Base-by-base conservation (phyloP, 1,140 invertebrate species). In the Drosophila auraria region DNA sequence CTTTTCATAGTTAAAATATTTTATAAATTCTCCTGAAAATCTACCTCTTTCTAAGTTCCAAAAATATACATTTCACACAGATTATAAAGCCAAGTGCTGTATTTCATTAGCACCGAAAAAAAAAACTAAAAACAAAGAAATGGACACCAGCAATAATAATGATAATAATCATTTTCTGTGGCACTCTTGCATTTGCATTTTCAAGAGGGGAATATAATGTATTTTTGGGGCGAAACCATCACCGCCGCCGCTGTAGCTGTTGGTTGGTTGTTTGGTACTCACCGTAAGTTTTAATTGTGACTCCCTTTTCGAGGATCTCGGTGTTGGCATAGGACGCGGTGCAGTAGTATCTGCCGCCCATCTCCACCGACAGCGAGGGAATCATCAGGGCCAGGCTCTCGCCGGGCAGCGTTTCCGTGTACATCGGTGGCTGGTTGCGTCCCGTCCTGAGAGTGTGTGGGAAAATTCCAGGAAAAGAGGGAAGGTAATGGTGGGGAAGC, bases 261-360 rank as follows among this genome's bases (percentile, higher is more conserved):
- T 12, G 49, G 6, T 30, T 30, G 27, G 11, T 9, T 12, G 49
- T 0, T 30, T 7, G 27, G 45, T 54, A 94, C 93, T 95, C 94
- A 97, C 97, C 95, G 82, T 96, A 97, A 75, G 96, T 96, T 81
- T 95, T 95, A 78, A 97, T 95, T 76, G 94, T 94, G 38, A 97
- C 96, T 44, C 94, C 94, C 45, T 95, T 95, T 59, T 93, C 94
- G 50, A 97, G 92, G 27, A 93, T 92, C 82, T 96, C 93, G 49
- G 95, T 95, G 79, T 94, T 95, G 17, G 96, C 96, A 92, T 97
- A 98, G 61, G 93, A 95, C 9, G 96, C 97, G 30, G 95, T 94
- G 92, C 98, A 99, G 47, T 95, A 97, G 93, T 98, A 98, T 63
- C 93, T 95, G 47, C 97, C 97, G 50, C 95, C 95, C 93, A 98